phyloP scores from a whole-genome alignment of 2,888 invertebrate genomes.

The Melipona beecheii region DNA sequence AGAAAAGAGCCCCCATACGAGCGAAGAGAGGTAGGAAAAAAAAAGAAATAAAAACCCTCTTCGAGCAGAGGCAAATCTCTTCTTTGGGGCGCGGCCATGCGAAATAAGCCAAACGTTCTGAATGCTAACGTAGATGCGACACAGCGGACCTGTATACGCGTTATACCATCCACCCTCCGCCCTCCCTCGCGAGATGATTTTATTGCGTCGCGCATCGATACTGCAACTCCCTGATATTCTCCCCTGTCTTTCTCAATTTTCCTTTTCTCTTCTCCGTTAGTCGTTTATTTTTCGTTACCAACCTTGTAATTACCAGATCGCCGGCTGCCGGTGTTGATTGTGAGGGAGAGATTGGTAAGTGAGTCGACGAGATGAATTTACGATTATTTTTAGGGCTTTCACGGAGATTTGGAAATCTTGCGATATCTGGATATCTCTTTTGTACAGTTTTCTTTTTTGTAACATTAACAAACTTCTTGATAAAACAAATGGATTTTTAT shows the following conservation, averaged over 20 bases:
- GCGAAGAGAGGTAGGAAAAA: conserved; percentile 43
- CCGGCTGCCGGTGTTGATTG: not conserved
- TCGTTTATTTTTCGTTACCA: not conserved
- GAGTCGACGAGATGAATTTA: not conserved
- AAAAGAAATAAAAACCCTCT: conserved; percentile 74
- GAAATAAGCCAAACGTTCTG: conserved; percentile 83
- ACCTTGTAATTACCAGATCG: conserved; percentile 13
- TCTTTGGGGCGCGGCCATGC: conserved; percentile 82
- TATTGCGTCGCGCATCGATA: conserved; percentile 55
- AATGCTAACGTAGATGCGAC: conserved; percentile 82
- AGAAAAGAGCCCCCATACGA: conserved; percentile 31
- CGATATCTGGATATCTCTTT: not conserved
- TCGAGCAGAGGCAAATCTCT: conserved; percentile 82
- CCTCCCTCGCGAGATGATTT: conserved; percentile 57
- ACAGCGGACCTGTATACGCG: conserved; percentile 64
- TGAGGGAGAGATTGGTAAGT: conserved; percentile 18
- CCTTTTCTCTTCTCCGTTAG: not conserved
- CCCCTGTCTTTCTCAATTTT: conserved; percentile 7
- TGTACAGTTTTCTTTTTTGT: not conserved
- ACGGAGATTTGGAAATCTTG: conserved; percentile 8
- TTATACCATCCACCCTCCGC: conserved; percentile 37
- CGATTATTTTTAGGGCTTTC: not conserved
- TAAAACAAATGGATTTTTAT: not conserved
- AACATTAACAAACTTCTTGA: not conserved
- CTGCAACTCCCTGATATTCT: conserved; percentile 42